A percentile compares a stretch with the other conserved stretches of the same genome.
Evolutionary conservation across 1,140 invertebrate species (phyloP).

Genomic region (Dufourea novaeangliae): DNA sequence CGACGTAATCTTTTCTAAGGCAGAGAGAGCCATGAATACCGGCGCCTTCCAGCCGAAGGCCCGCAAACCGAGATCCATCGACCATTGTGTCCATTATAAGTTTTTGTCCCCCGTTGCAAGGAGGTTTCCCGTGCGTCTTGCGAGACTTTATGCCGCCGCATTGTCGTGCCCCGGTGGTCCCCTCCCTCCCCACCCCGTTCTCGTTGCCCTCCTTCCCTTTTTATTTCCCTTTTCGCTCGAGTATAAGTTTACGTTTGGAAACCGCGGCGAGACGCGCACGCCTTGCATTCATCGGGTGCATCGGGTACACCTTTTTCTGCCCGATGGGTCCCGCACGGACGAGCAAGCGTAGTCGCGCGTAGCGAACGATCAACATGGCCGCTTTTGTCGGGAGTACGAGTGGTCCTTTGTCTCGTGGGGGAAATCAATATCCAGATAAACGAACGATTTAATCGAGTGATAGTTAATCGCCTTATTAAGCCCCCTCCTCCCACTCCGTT

Average conservation of each 20-base stretch:
- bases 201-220: conserved; percentile 10
- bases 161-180: conserved; percentile 56
- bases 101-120: conserved; percentile 53
- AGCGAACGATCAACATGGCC: conserved; percentile 53
- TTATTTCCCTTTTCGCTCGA: conserved; percentile 38
- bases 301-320: conserved; percentile 67
- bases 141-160: conserved; percentile 59
- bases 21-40: conserved; percentile 57
- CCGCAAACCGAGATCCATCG: conserved; percentile 61
- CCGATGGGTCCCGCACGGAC: conserved; percentile 57
- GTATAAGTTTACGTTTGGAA: conserved; percentile 69
- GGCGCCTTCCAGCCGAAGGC: conserved; percentile 63
- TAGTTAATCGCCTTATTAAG: conserved; percentile 41
- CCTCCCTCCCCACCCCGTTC: neutral
- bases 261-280: conserved; percentile 54
- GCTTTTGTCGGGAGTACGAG: conserved; percentile 34
- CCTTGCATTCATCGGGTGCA: conserved; percentile 59
- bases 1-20: conserved; percentile 68
- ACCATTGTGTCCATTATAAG: conserved; percentile 67
- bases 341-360: conserved; percentile 61
- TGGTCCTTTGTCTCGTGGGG: conserved; percentile 31
- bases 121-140: conserved; percentile 57
- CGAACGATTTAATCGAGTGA: conserved; percentile 43
- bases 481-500: too few species aligned
- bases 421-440: conserved; percentile 51